These are phyloP conservation scores for Sphyrna mokarran DNA, from an alignment of 2,113 vertebrate genomes.

Conservation along the genomic window DNA sequence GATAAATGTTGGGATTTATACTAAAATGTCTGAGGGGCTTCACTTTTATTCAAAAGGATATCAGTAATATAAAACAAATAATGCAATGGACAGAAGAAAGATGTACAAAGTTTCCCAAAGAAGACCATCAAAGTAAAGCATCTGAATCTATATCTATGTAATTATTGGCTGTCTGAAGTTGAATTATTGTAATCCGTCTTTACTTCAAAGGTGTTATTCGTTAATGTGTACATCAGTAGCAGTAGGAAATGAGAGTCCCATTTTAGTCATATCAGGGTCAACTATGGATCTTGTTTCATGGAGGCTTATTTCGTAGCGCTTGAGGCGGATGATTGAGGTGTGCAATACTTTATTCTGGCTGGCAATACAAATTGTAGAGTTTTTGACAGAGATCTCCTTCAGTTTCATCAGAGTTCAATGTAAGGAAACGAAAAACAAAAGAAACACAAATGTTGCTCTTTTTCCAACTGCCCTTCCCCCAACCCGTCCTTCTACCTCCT, in stretches of 20 bases:
- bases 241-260: neutral
- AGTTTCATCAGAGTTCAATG: neutral
- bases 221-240: neutral
- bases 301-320: neutral
- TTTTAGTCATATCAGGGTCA: neutral
- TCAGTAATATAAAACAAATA: neutral
- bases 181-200: slow-evolving; percentile 17
- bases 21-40: neutral
- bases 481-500: neutral
- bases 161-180: slow-evolving; percentile 26
- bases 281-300: neutral
- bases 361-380: too few species aligned
- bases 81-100: neutral
- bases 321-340: neutral
- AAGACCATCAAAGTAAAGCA: neutral
- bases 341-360: neutral
- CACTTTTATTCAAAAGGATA: neutral
- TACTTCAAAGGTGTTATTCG: neutral
- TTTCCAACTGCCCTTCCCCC: neutral
- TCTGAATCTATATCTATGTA: slow-evolving; percentile 3
- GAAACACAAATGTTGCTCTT: neutral
- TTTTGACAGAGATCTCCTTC: neutral
- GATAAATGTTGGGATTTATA: neutral
- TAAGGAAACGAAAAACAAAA: neutral
- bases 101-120: neutral